These are phyloP conservation scores for Vespertilio murinus DNA, from an alignment of 2,797 vertebrate species.

Conservation along the genomic window DNA sequence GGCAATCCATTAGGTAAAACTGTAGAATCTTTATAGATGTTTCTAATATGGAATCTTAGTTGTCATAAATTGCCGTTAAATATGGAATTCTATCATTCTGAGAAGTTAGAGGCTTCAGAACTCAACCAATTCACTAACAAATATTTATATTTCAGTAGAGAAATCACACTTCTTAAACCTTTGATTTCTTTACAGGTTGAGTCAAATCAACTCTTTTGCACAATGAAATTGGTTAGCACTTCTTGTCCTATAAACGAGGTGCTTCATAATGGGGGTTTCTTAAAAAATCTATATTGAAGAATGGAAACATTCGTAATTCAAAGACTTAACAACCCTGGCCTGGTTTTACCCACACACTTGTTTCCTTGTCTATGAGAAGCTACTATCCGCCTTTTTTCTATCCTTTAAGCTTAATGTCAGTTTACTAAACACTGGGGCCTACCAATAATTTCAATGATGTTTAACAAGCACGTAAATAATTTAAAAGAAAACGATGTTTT, in stretches of 20 bases:
- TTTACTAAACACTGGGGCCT: conserved; percentile 68
- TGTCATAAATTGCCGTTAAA: conserved; percentile 22
- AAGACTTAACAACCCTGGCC: conserved; percentile 57
- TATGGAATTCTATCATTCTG: conserved; percentile 11
- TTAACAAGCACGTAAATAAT: conserved; percentile 72
- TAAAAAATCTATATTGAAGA: conserved; percentile 62
- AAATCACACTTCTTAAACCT: neutral
- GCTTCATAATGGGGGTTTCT: conserved; percentile 57
- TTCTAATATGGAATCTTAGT: conserved; percentile 48
- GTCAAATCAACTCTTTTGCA: conserved; percentile 56
- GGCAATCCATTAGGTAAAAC: conserved; percentile 66
- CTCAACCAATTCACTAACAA: conserved; percentile 34
- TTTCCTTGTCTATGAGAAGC: conserved; percentile 34
- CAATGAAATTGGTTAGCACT: conserved; percentile 17
- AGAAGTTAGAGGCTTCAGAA: conserved; percentile 52
- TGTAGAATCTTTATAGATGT: conserved; percentile 56
- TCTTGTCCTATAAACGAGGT: conserved; percentile 38
- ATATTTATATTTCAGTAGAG: conserved; percentile 56
- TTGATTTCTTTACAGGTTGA: conserved; percentile 29
- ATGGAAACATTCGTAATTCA: conserved; percentile 65
- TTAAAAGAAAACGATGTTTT: conserved; percentile 52
- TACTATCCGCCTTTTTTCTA: conserved; percentile 62
- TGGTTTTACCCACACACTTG: conserved; percentile 38
- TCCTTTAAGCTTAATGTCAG: conserved; percentile 56
- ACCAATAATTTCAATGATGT: conserved; percentile 61